Evolutionary conservation across 2,888 invertebrate genomes (phyloP), one percentile per base, ranked within the genome.

Genomic region (Dusona sp.): DNA sequence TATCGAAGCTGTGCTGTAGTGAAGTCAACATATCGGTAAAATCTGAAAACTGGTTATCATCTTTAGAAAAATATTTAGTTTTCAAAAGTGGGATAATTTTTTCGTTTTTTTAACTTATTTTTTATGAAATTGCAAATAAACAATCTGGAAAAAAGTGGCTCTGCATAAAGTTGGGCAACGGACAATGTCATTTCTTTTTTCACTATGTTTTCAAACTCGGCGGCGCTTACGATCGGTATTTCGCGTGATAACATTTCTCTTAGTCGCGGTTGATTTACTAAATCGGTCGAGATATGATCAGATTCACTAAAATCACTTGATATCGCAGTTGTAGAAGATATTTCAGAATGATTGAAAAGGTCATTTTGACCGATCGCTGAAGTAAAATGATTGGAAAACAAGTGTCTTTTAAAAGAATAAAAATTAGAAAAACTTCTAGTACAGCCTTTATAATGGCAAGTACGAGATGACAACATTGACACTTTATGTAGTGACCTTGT

Each of bases 381-480:
- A 36, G 6, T 38, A 38, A n/a, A 36, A n/a, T 65, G 65, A n/a
- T 65, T 38, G 1, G 6, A 36, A 38, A 36, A 65, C 29, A 61
- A 48, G 68, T 88, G 88, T 38, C 51, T 81, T 68, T 85, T 74
- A 51, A 79, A 86, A 11, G 67, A 33, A 81, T 88, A 81, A 48
- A 87, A 64, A 78, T 85, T 73, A 42, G 75, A 83, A 38, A 88
- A 89, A n/a, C 57, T 68, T 68, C 87, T 64, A 19, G 19, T 16
- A 75, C 88, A 89, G 6, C 73, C 42, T 22, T n/a, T 42, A 38
- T 85, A 29, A 38, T 64, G 83, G 42, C 88, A 89, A 65, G 29
- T n/a, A 57, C 78, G 87, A 57, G 48, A n/a, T 51, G 72, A 54
- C 22, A 54, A 79, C 16, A 67, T 73, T 25, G 54, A 48, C 22